Percentiles rank a stretch among this genome's conserved stretches.
Evolutionary conservation across 2,888 invertebrate genomes (phyloP).

Genomic region (Limenitis camilla): DNA sequence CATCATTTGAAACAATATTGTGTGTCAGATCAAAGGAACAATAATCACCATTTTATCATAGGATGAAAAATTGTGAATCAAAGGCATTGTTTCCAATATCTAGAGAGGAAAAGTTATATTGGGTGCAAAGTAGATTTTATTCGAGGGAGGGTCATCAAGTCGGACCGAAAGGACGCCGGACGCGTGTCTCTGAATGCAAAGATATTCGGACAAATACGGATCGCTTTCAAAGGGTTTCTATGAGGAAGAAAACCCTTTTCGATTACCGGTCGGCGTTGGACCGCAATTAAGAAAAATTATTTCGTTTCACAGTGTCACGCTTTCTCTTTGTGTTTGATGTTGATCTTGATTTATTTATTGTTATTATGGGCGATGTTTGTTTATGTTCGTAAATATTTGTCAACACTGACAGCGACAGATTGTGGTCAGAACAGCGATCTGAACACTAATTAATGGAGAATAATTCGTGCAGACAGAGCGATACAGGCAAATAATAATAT

Average conservation of each 20-base stretch:
- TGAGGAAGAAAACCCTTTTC: conserved; percentile 63
- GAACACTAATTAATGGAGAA: too few relatives aligned
- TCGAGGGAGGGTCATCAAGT: conserved; percentile 62
- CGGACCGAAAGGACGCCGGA: conserved; percentile 51
- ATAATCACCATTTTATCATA: conserved; percentile 47
- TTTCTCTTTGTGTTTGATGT: conserved; percentile 33
- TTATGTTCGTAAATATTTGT: not conserved
- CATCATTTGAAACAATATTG: conserved; percentile 45
- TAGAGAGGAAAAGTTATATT: conserved; percentile 65
- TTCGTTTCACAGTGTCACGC: conserved; percentile 27
- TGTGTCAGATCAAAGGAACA: conserved; percentile 65
- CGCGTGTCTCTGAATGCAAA: conserved; percentile 67
- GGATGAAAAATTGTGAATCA: conserved; percentile 63
- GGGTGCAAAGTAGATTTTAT: conserved; percentile 71
- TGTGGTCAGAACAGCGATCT: too few relatives aligned
- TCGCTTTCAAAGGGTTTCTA: conserved; percentile 66
- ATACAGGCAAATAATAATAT: too few relatives aligned
- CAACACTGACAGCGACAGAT: not conserved
- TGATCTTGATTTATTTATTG: conserved; percentile 18
- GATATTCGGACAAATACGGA: conserved; percentile 62
- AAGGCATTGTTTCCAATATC: conserved; percentile 72
- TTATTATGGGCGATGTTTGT: not conserved
- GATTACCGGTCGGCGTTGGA: conserved; percentile 54
- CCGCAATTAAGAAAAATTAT: conserved; percentile 51
- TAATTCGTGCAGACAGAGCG: too few relatives aligned